These are phyloP conservation scores for Prochilodus magdalenae DNA, from an alignment of 2,113 vertebrate species.

Conservation along the genomic window DNA sequence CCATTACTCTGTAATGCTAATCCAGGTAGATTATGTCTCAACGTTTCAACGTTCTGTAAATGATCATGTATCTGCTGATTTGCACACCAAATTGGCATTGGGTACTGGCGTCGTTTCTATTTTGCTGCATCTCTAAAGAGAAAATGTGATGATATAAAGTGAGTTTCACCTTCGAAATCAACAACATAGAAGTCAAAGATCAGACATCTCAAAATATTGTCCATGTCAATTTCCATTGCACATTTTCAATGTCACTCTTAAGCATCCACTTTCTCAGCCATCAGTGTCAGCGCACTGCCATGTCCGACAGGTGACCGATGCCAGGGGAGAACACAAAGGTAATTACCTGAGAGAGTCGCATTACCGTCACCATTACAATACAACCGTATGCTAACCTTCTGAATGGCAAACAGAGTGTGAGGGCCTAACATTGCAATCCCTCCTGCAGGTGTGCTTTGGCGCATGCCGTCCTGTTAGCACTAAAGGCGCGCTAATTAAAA, in stretches of 20 bases:
- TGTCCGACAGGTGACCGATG: constrained; percentile 60
- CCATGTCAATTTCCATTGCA: constrained; percentile 38
- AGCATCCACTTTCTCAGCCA: constrained; percentile 26
- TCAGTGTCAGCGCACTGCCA: constrained; percentile 33
- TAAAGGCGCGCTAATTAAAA: constrained; percentile 67
- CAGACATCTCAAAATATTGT: constrained; percentile 45
- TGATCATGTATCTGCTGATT: no score
- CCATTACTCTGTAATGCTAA: no score
- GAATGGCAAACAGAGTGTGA: constrained; percentile 39
- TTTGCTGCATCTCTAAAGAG: no score
- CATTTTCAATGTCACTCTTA: constrained; percentile 42
- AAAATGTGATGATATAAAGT: neutral
- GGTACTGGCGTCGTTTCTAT: no score
- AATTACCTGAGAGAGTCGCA: constrained; percentile 49
- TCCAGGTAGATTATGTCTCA: no score
- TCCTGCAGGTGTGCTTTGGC: neutral
- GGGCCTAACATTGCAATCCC: neutral
- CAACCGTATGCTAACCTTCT: constrained; percentile 30
- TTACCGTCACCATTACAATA: constrained; percentile 32
- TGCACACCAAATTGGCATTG: no score
- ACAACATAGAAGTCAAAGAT: constrained; percentile 18
- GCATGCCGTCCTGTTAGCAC: constrained; percentile 6
- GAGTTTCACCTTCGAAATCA: neutral
- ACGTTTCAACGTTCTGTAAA: no score
- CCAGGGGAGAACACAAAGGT: constrained; percentile 52